Conservation (phyloP, 2,888 invertebrate genomes). For the Charanyca ferruginea region DNA sequence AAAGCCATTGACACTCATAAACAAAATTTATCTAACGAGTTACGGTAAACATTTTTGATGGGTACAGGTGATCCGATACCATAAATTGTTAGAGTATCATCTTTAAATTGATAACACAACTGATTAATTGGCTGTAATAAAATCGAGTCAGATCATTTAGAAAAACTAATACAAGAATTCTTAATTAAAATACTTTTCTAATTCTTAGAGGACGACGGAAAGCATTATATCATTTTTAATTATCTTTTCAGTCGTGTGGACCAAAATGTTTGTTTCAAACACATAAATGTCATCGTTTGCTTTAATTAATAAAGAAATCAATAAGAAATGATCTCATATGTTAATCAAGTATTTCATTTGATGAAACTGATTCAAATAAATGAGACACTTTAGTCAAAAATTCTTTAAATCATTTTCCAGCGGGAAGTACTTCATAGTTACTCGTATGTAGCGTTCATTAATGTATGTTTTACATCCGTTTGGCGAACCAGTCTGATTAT, state of each 20-base stretch:
- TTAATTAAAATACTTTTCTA: constrained; percentile 52
- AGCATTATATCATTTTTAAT: constrained; percentile 49
- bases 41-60: constrained; percentile 82
- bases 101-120: constrained; percentile 63
- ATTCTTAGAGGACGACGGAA: constrained; percentile 33
- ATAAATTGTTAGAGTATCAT: constrained; percentile 74
- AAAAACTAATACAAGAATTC: constrained; percentile 42
- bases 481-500: background rate
- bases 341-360: constrained; percentile 33
- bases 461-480: constrained; percentile 14
- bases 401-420: constrained; percentile 11
- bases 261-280: constrained; percentile 17
- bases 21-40: constrained; percentile 78
- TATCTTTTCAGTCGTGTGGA: constrained; percentile 33
- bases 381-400: constrained; percentile 25
- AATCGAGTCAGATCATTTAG: constrained; percentile 40
- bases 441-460: background rate
- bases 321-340: constrained; percentile 20
- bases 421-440: constrained; percentile 6
- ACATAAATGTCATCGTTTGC: constrained; percentile 45
- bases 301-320: constrained; percentile 44
- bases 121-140: constrained; percentile 68
- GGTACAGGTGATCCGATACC: constrained; percentile 74
- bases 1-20: constrained; percentile 84
- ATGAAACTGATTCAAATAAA: constrained; percentile 11